Evolutionary conservation across 1,140 invertebrate genomes (phyloP).

Genomic region (Nymphalis io): DNA sequence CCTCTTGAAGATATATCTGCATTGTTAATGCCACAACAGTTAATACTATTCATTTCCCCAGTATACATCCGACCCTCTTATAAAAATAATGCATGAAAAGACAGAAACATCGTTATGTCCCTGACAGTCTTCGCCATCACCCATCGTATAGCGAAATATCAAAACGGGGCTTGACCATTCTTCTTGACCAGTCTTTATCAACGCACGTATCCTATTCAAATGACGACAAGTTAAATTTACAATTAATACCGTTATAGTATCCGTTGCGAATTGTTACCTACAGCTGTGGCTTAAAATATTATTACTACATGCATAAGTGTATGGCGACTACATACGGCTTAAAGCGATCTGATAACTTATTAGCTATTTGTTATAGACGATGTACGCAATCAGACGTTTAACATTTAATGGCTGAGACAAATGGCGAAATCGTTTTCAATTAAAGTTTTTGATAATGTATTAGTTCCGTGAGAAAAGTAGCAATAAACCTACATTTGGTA

Average conservation of each 20-base stretch:
- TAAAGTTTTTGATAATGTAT: constrained; percentile 76
- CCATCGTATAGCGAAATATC: constrained; percentile 67
- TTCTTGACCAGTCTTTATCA: constrained; percentile 68
- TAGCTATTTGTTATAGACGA: constrained; percentile 28
- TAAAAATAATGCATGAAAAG: constrained; percentile 74
- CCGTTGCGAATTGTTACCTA: constrained; percentile 55
- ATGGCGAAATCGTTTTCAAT: constrained; percentile 76
- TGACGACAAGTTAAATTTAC: constrained; percentile 50
- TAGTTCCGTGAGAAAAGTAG: constrained; percentile 79
- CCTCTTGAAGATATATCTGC: constrained; percentile 69
- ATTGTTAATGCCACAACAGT: constrained; percentile 73
- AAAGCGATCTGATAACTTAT: constrained; percentile 7
- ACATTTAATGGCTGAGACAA: constrained; percentile 61
- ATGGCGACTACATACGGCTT: neutral
- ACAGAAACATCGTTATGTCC: constrained; percentile 68
- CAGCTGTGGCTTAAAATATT: constrained; percentile 52
- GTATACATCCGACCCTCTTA: constrained; percentile 66
- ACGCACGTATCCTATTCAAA: constrained; percentile 61
- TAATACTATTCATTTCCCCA: constrained; percentile 73
- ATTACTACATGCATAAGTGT: neutral
- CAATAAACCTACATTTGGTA: constrained; percentile 79
- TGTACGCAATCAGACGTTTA: constrained; percentile 50
- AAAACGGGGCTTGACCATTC: constrained; percentile 73
- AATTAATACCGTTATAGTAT: constrained; percentile 48
- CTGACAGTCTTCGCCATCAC: constrained; percentile 58